Evolutionary conservation across 2,797 vertebrate genomes (phyloP).

Genomic region (Eleutherodactylus coqui): DNA sequence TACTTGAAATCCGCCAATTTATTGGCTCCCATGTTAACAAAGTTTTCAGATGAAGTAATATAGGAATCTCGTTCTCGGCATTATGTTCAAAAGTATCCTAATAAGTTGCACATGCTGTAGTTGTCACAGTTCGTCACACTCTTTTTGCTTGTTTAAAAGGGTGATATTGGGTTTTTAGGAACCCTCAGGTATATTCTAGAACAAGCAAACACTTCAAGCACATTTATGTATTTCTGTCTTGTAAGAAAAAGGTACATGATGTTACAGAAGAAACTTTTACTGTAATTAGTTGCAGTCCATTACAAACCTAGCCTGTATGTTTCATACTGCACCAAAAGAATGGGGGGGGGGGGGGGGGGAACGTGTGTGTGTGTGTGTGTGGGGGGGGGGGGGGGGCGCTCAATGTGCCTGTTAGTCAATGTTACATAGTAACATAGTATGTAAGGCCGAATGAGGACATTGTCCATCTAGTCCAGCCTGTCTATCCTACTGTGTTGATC

Average conservation of each 20-base stretch:
- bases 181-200: conserved; percentile 66
- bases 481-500: too few relatives aligned
- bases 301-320: neutral
- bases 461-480: too few relatives aligned
- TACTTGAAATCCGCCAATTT: conserved; percentile 67
- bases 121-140: conserved; percentile 66
- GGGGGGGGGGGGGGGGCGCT: neutral
- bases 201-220: conserved; percentile 40
- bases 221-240: conserved; percentile 17
- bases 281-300: neutral
- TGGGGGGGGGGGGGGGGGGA: too few relatives aligned
- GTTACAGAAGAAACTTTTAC: conserved; percentile 23
- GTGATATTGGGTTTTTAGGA: conserved; percentile 62
- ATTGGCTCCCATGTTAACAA: conserved; percentile 66
- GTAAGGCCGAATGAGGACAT: too few relatives aligned
- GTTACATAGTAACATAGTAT: too few relatives aligned
- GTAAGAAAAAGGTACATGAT: conserved; percentile 17
- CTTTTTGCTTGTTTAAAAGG: conserved; percentile 54
- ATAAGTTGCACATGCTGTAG: conserved; percentile 68
- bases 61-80: conserved; percentile 65
- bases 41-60: conserved; percentile 67
- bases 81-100: conserved; percentile 69
- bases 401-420: neutral
- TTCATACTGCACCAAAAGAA: conserved; percentile 3
- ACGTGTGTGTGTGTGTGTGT: too few relatives aligned